Base-by-base conservation (phyloP, 2,888 invertebrate species). In the Podotricha telesiphe region DNA sequence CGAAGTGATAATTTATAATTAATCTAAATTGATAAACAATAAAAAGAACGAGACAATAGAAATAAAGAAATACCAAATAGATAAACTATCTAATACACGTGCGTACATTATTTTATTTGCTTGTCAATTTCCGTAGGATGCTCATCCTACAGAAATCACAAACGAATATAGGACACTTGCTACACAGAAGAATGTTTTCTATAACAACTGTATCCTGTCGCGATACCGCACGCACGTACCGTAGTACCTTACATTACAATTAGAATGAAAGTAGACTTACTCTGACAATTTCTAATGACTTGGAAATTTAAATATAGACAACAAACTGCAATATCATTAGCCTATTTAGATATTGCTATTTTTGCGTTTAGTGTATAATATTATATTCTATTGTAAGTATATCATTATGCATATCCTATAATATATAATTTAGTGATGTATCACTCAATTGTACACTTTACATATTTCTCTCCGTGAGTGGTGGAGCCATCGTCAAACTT, bases 281-380 rank as follows among this genome's bases (percentile, higher is more conserved):
- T 59, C n/a, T 42, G 22, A 59, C 42, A 59, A 11, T 59, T 59
- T 59, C 59, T 59, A 59, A 59, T 28, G 42, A 59, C 22, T 45
- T 59, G 45, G 45, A 59, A 59, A 59, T 20, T 45, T 59, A 59
- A 45, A 42, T 59, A 42, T 59, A 45, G 59, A 22, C 45, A 37
- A 55, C 34, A 55, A n/a, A 15, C 13, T 34, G 55, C 34, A 17
- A 34, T 55, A 17, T 11, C 17, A 11, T 17, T 37, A 22, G 13
- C 34, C 34, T 37, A 55, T 55, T 55, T 34, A 17, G 17, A 53
- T 2, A 28, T 15, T 4, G 10, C 17, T 53, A 53, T 34, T 34
- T 34, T 34, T 11, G 7, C 11, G 10, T 17, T 42, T 2, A 42
- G 11, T 42, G 11, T 10, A 37, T 37, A 37, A 6, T 1, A 37